phyloP scores from a whole-genome alignment of 2,797 vertebrate species.

The Poeciliopsis gracilis region DNA sequence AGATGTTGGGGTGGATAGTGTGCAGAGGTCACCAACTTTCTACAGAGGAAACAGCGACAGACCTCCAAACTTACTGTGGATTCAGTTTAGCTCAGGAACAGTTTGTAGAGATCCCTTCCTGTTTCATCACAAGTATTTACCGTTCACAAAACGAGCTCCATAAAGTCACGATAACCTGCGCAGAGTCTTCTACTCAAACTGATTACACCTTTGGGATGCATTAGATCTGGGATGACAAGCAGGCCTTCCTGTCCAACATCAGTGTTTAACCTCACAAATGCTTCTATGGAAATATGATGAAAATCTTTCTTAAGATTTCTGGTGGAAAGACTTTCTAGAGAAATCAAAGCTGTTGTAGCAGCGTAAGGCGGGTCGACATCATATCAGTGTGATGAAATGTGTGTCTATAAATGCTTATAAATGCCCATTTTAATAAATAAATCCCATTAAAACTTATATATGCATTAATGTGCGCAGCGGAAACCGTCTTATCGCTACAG shows the following conservation, averaged over 20 bases:
- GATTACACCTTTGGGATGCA: not conserved
- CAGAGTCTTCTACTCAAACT: not conserved
- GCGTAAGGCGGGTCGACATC: not conserved
- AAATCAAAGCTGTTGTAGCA: not conserved
- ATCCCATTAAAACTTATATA: not conserved
- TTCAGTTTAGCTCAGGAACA: not conserved
- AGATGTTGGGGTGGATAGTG: not conserved
- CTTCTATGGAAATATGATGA: not conserved
- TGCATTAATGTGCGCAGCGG: not conserved
- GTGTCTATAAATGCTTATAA: no score
- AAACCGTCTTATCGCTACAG: not conserved
- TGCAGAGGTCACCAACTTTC: not conserved
- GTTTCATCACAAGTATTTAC: not conserved
- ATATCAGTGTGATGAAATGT: no score
- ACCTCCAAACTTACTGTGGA: not conserved
- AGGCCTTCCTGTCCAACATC: not conserved
- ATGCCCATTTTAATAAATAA: not conserved
- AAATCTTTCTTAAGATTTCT: not conserved
- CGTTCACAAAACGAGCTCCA: not conserved
- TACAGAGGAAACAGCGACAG: not conserved
- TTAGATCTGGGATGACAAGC: not conserved
- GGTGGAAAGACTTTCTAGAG: not conserved
- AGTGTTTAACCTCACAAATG: not conserved
- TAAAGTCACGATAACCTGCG: not conserved
- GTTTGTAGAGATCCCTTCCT: not conserved